These are phyloP conservation scores for Ellobium chinense DNA, from an alignment of 2,888 invertebrate genomes.

Conservation along the genomic window DNA sequence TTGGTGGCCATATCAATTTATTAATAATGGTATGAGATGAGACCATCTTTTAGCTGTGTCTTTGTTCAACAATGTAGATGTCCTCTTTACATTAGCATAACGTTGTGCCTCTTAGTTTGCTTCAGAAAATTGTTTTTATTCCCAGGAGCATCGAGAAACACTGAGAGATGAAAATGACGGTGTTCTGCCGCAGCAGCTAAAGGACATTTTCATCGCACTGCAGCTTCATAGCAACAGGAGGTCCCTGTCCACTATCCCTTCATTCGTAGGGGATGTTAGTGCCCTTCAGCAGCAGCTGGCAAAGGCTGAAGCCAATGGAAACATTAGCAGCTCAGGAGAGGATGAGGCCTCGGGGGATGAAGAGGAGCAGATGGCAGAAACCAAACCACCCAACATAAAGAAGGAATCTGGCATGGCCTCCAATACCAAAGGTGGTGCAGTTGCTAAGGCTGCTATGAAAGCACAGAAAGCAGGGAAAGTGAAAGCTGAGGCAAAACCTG, in stretches of 20 bases:
- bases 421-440: not conserved
- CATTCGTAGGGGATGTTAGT: slow-evolving; percentile 31
- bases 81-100: too few relatives aligned
- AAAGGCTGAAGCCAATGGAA: slow-evolving; percentile 35
- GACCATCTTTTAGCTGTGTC: too few relatives aligned
- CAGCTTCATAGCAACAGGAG: slow-evolving; percentile 44
- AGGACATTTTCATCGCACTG: slow-evolving; percentile 37
- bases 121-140: not conserved
- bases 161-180: slow-evolving; percentile 45
- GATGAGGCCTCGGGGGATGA: slow-evolving; percentile 16
- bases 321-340: slow-evolving; percentile 31
- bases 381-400: not conserved
- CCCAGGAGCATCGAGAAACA: slow-evolving; percentile 35
- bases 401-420: not conserved
- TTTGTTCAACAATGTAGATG: too few relatives aligned
- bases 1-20: too few relatives aligned
- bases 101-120: too few relatives aligned
- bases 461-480: not conserved
- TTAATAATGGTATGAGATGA: too few relatives aligned
- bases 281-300: slow-evolving; percentile 9
- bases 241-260: slow-evolving; percentile 36
- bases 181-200: slow-evolving; percentile 33
- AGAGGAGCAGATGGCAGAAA: not conserved
- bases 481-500: not conserved
- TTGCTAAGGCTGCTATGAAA: not conserved